These are phyloP conservation scores for Cheumatopsyche charites DNA, from an alignment of 1,140 invertebrate species.

Conservation along the genomic window DNA sequence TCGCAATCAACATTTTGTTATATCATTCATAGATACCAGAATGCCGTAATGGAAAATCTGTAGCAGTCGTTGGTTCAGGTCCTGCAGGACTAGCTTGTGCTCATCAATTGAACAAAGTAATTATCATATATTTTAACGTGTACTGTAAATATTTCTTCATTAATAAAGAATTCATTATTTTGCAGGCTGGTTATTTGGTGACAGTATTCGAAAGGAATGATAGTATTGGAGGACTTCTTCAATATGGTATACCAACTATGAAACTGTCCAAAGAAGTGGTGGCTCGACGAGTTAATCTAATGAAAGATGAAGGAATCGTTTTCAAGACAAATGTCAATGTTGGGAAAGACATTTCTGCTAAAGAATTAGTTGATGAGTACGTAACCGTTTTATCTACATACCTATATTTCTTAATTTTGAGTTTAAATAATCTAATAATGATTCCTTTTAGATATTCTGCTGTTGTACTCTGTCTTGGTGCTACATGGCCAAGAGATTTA, in stretches of 20 bases:
- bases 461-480: constrained; percentile 88
- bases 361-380: constrained; percentile 66
- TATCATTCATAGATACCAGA: constrained; percentile 51
- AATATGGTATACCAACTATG: constrained; percentile 99
- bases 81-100: constrained; percentile 95
- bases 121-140: constrained; percentile 40
- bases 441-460: constrained; percentile 78
- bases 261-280: constrained; percentile 94
- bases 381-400: constrained; percentile 35
- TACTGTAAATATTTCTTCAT: not conserved
- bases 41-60: constrained; percentile 79
- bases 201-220: constrained; percentile 98
- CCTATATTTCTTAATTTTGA: not conserved
- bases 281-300: constrained; percentile 83
- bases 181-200: constrained; percentile 82
- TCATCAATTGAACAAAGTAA: constrained; percentile 95
- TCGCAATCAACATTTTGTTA: not conserved
- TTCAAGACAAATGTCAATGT: constrained; percentile 92
- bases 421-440: not conserved
- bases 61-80: constrained; percentile 95
- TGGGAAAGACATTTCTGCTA: constrained; percentile 87
- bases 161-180: constrained; percentile 14
- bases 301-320: constrained; percentile 88
- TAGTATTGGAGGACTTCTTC: constrained; percentile 89
- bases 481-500: constrained; percentile 95